A percentile compares a stretch with the other conserved stretches of the same genome.
phyloP scores from a whole-genome alignment of 2,888 invertebrate genomes.

The Pristionchus maxplancki region DNA sequence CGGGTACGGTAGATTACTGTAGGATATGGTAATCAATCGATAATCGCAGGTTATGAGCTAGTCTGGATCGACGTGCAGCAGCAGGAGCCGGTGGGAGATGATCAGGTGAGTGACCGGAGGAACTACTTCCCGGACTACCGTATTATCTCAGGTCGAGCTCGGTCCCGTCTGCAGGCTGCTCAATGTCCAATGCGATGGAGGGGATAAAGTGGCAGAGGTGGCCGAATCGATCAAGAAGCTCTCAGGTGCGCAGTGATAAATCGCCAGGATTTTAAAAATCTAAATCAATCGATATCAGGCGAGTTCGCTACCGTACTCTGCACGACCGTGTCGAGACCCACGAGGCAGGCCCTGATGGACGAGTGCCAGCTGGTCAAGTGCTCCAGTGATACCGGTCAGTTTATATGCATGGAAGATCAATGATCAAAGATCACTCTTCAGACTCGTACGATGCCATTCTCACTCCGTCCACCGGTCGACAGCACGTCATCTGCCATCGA shows the following conservation, averaged over 20 bases:
- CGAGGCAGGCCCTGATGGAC: conserved; percentile 30
- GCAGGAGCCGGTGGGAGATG: conserved; percentile 19
- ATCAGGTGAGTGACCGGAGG: background rate
- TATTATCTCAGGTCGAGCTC: background rate
- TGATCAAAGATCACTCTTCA: background rate
- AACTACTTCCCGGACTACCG: background rate
- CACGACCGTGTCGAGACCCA: conserved; percentile 25
- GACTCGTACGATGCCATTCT: conserved; percentile 29
- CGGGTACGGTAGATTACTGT: background rate
- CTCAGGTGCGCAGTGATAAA: background rate
- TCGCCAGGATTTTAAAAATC: background rate
- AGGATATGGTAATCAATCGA: background rate
- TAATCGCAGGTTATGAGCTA: background rate
- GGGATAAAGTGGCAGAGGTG: background rate
- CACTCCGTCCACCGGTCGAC: background rate
- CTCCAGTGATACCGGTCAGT: conserved; percentile 3
- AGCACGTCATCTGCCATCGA: conserved; percentile 42
- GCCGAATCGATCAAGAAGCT: background rate
- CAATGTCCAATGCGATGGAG: conserved; percentile 26
- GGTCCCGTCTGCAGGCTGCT: conserved; percentile 40
- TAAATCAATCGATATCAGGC: conserved; percentile 24
- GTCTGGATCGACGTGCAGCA: conserved; percentile 46
- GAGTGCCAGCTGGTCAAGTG: conserved; percentile 3
- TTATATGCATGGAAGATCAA: background rate
- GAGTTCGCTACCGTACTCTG: conserved; percentile 44